phyloP scores from a whole-genome alignment of 1,140 invertebrate genomes.

The Hesperophylax magnus region DNA sequence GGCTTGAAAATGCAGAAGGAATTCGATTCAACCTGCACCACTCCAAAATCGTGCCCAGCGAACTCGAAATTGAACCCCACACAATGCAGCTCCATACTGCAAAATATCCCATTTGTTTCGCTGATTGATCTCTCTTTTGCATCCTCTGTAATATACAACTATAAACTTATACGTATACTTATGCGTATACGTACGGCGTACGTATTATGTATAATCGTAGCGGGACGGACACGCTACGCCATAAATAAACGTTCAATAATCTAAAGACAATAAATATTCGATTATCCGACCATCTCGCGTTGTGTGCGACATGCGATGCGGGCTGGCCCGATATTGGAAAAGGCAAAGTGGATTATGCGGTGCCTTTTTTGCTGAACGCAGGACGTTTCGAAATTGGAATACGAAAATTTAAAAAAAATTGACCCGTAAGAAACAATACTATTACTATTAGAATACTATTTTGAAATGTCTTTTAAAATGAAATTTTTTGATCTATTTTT shows the following conservation, averaged over 20 bases:
- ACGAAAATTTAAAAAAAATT: neutral
- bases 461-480: no score
- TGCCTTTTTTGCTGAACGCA: neutral
- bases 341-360: no score
- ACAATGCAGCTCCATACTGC: neutral
- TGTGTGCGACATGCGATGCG: conserved; percentile 19
- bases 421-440: no score
- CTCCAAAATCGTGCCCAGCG: neutral
- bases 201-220: neutral
- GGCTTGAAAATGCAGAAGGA: no score
- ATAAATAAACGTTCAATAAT: conserved; percentile 43
- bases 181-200: no score
- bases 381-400: neutral
- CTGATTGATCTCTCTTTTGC: conserved; percentile 42
- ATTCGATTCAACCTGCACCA: neutral
- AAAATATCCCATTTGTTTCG: neutral
- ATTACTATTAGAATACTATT: no score
- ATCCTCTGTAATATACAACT: neutral
- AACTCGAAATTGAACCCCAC: neutral
- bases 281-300: conserved; percentile 41
- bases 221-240: conserved; percentile 35
- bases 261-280: conserved; percentile 41
- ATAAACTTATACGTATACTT: no score
- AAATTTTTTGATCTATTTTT: no score
- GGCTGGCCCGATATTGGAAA: neutral